Evolutionary conservation across 2,113 vertebrate species (phyloP).

Genomic region (Struthio camelus): DNA sequence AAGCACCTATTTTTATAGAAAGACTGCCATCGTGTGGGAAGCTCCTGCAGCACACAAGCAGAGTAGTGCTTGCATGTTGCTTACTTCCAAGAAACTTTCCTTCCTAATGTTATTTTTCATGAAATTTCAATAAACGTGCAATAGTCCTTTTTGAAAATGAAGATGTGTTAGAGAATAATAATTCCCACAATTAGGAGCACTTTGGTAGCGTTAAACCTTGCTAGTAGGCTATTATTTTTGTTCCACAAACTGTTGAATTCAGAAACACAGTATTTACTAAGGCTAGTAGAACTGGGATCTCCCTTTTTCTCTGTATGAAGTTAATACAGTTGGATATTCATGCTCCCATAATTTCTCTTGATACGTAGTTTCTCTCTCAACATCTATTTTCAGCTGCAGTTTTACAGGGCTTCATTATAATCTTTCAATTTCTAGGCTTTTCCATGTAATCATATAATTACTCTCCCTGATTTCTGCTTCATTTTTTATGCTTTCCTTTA

Average conservation of each 20-base stretch:
- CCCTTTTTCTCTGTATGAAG: neutral
- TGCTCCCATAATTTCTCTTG: neutral
- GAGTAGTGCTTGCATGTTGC: neutral
- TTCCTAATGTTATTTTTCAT: neutral
- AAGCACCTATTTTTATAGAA: neutral
- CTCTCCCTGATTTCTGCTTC: neutral
- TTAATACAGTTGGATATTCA: neutral
- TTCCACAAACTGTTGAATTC: neutral
- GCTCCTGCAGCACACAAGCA: neutral
- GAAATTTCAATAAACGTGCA: neutral
- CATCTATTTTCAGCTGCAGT: neutral
- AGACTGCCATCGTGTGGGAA: slow-evolving; percentile 77
- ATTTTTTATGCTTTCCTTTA: slow-evolving; percentile 23
- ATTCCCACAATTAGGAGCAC: neutral
- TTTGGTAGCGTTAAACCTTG: neutral
- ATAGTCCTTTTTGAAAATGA: neutral
- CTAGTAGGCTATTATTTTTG: neutral
- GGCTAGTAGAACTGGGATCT: neutral
- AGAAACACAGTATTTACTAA: neutral
- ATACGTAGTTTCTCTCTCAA: neutral
- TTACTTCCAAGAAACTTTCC: neutral
- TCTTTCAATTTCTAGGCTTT: neutral
- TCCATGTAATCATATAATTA: neutral
- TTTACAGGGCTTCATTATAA: neutral
- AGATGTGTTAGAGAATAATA: neutral